phyloP scores from a whole-genome alignment of 2,113 vertebrate genomes.

The Motacilla tschutschensis region DNA sequence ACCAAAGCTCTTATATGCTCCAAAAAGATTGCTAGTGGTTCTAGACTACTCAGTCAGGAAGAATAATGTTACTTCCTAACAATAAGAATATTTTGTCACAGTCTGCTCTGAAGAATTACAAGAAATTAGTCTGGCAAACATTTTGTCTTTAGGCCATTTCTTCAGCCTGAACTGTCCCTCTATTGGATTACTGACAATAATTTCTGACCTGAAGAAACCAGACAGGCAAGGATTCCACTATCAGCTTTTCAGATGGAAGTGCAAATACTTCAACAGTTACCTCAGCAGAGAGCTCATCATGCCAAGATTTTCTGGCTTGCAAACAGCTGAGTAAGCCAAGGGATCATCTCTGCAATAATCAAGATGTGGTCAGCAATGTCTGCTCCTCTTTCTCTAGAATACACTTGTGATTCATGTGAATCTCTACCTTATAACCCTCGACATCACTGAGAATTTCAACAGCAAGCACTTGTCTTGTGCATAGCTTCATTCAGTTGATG shows the following conservation, averaged over 20 bases:
- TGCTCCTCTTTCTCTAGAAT: not conserved
- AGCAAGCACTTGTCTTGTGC: not conserved
- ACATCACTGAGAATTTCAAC: not conserved
- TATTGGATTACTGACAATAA: slow-evolving; percentile 2
- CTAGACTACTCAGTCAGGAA: slow-evolving; percentile 7
- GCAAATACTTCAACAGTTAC: not conserved
- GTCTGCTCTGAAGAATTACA: slow-evolving; percentile 32
- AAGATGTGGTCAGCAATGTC: not conserved
- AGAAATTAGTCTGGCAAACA: not conserved
- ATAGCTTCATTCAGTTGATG: not conserved
- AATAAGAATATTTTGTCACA: slow-evolving; percentile 23
- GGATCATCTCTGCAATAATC: not conserved
- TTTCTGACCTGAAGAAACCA: slow-evolving; percentile 24
- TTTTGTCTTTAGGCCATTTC: not conserved
- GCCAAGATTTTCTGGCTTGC: not conserved
- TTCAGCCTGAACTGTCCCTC: slow-evolving; percentile 1
- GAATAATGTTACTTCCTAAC: not conserved
- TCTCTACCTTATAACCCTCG: not conserved
- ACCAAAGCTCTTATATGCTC: slow-evolving; percentile 1
- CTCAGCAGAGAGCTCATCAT: not conserved
- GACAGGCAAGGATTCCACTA: not conserved
- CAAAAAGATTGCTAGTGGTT: slow-evolving; percentile 2
- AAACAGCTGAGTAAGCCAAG: not conserved
- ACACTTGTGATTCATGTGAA: not conserved
- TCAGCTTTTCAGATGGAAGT: not conserved